A percentile compares a stretch with the other conserved stretches of the same genome.
Conservation (phyloP, 2,797 vertebrate species). For the Paguma larvata region DNA sequence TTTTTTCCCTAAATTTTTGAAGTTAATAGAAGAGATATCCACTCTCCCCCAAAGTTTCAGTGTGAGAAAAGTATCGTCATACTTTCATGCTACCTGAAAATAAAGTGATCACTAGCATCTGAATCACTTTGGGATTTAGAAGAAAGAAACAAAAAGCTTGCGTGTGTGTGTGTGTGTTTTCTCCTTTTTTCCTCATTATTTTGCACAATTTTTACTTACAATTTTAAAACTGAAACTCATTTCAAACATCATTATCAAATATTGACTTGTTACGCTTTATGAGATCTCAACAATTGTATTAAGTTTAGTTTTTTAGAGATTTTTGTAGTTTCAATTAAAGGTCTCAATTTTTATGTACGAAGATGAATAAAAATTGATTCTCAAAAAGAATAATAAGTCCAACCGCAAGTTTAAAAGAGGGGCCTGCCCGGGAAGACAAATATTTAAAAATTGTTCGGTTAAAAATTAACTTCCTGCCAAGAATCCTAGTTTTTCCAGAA, state of each 20-base stretch:
- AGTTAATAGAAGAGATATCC: not conserved
- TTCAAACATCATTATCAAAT: slow-evolving; percentile 25
- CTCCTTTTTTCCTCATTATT: not conserved
- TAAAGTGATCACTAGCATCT: not conserved
- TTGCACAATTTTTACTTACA: not conserved
- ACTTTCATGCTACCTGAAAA: not conserved
- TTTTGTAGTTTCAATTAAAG: not conserved
- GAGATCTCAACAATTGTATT: not conserved
- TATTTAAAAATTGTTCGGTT: not conserved
- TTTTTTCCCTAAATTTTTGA: not conserved
- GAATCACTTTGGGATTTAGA: not conserved
- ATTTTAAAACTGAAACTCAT: slow-evolving; percentile 32
- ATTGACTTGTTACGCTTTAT: not conserved
- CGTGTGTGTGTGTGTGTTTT: not conserved
- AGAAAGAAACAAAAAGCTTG: slow-evolving; percentile 1
- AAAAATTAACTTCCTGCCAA: slow-evolving; percentile 54
- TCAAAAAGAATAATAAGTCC: slow-evolving; percentile 42
- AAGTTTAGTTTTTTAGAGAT: not conserved
- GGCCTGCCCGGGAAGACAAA: not conserved
- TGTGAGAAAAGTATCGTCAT: slow-evolving; percentile 9
- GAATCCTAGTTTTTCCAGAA: not conserved
- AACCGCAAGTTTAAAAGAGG: not conserved
- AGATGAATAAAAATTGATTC: slow-evolving; percentile 15
- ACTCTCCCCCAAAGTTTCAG: not conserved
- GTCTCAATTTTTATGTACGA: not conserved